phyloP scores from a whole-genome alignment of 2,113 vertebrate genomes.

The Peromyscus leucopus region DNA sequence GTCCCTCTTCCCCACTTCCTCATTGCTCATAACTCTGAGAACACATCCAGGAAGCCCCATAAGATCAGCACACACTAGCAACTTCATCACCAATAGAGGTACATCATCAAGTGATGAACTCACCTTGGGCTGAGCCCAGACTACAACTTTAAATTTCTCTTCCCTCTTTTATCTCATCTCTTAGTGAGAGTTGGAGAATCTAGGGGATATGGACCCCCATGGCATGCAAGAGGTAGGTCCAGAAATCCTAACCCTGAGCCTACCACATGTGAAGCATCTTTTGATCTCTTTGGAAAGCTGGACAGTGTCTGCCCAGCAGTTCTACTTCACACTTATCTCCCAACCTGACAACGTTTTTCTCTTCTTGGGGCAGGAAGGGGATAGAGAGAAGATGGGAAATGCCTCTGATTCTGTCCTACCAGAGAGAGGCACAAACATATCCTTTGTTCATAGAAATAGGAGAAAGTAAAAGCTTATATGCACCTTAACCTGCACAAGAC shows the following conservation, averaged over 20 bases:
- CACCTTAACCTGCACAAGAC: not conserved
- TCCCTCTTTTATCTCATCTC: not conserved
- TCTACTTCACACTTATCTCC: not conserved
- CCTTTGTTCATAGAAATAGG: not conserved
- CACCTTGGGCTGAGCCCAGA: not conserved
- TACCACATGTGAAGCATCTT: not conserved
- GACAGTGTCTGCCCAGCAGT: not conserved
- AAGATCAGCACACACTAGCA: not conserved
- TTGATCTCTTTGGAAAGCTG: not conserved
- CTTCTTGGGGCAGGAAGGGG: not conserved
- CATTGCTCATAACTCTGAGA: not conserved
- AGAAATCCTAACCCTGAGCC: not conserved
- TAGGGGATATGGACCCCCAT: not conserved
- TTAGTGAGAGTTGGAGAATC: not conserved
- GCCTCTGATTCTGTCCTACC: not conserved
- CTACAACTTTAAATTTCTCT: not conserved
- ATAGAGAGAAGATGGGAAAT: not conserved
- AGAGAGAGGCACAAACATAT: not conserved
- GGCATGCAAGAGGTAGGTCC: rapidly evolving
- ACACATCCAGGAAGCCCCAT: not conserved
- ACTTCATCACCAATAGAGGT: not conserved
- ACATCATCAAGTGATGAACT: not conserved
- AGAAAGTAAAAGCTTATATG: not conserved
- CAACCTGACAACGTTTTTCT: not conserved
- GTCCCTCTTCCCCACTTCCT: not conserved